Conservation (phyloP, 2,113 vertebrate genomes). For the Lutjanus erythropterus region DNA sequence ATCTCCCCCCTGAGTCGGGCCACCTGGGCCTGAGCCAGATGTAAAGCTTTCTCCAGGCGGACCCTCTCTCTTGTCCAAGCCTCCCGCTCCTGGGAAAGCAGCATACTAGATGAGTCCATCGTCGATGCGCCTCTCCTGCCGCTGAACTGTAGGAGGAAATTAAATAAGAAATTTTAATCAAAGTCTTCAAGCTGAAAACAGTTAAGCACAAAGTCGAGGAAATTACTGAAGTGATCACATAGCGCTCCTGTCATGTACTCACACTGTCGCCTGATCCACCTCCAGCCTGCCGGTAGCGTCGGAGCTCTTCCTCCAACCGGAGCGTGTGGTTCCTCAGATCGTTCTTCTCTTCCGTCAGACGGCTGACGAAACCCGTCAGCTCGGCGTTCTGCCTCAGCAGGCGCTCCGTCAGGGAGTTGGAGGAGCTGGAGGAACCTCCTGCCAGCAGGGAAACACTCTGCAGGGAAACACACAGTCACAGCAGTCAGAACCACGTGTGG, state of each 20-base stretch:
- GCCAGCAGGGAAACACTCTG: constrained; percentile 79
- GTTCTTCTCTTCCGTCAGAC: constrained; percentile 96
- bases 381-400: constrained; percentile 95
- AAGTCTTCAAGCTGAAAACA: neutral
- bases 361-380: constrained; percentile 93
- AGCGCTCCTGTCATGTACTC: constrained; percentile 41
- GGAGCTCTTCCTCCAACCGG: constrained; percentile 91
- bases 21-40: constrained; percentile 88
- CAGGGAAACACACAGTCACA: constrained; percentile 14
- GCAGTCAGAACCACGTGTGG: constrained; percentile 1
- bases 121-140: constrained; percentile 66
- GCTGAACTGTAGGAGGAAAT: constrained; percentile 77
- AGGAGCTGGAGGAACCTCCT: constrained; percentile 82
- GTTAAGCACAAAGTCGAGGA: too few relatives aligned
- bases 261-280: constrained; percentile 69
- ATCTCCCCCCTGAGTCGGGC: constrained; percentile 89
- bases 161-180: neutral
- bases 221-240: too few relatives aligned
- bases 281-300: constrained; percentile 82
- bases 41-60: constrained; percentile 89
- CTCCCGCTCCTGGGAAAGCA: constrained; percentile 89
- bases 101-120: constrained; percentile 74
- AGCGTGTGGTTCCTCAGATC: constrained; percentile 91
- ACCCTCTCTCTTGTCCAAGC: constrained; percentile 89
- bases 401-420: constrained; percentile 89